Percentiles rank a stretch among this genome's conserved stretches.
Evolutionary conservation across 2,113 vertebrate genomes (phyloP).

Genomic region (Microtus oregoni): DNA sequence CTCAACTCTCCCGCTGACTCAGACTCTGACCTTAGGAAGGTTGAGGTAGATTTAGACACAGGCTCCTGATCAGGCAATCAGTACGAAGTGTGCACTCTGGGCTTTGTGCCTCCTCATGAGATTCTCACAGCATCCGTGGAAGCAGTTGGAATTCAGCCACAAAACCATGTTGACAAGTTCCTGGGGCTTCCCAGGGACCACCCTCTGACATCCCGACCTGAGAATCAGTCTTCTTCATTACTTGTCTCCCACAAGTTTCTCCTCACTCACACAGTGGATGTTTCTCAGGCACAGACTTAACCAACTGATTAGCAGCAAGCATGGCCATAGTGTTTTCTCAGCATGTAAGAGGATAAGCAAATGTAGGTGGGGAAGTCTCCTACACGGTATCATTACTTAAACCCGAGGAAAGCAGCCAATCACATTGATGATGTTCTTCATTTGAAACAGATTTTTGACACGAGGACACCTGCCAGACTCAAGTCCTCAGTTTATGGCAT

Average conservation of each 20-base stretch:
- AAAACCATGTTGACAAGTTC: neutral
- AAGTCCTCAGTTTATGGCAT: neutral
- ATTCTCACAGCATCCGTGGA: neutral
- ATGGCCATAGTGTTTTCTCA: neutral
- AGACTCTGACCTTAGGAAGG: slow-evolving; percentile 48
- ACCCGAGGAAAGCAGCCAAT: neutral
- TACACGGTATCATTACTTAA: neutral
- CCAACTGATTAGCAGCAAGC: slow-evolving; percentile 5
- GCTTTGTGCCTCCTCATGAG: neutral
- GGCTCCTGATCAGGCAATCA: neutral
- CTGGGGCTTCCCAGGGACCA: neutral
- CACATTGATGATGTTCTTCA: neutral
- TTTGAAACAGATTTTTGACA: neutral
- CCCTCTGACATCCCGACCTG: neutral
- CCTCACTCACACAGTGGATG: neutral
- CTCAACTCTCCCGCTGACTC: slow-evolving; percentile 42
- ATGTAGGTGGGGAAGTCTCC: neutral
- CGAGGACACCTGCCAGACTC: neutral
- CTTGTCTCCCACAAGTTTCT: neutral
- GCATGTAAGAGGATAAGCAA: neutral
- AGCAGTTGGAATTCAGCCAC: neutral
- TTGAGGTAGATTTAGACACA: neutral
- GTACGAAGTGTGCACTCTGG: neutral
- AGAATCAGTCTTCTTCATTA: neutral
- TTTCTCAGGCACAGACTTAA: neutral